A percentile compares a stretch with the other conserved stretches of the same genome.
phyloP scores from a whole-genome alignment of 2,797 vertebrate species.

The Smutsia temminckii region DNA sequence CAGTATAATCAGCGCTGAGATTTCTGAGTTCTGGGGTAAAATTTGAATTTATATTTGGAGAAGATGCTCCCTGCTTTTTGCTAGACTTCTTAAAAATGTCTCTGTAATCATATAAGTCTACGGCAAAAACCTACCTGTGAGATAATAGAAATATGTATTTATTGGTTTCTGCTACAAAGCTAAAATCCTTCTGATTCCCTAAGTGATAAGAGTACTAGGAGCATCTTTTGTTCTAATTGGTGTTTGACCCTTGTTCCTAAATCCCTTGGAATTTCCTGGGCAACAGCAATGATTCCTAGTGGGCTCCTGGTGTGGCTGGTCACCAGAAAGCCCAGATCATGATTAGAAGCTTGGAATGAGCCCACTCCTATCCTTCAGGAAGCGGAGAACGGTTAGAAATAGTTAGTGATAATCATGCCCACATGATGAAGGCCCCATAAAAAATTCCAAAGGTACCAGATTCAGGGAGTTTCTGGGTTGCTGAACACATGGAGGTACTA shows the following conservation, averaged over 20 bases:
- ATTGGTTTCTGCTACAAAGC: not conserved
- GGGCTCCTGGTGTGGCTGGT: not conserved
- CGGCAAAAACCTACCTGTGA: not conserved
- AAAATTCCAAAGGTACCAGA: not conserved
- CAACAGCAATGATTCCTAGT: not conserved
- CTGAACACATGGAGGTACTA: not conserved
- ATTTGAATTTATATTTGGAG: constrained; percentile 17
- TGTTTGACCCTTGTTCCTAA: not conserved
- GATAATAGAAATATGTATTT: not conserved
- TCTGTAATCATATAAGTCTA: not conserved
- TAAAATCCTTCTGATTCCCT: not conserved
- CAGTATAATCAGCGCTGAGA: not conserved
- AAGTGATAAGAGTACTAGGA: not conserved
- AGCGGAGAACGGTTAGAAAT: not conserved
- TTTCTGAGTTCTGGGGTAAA: not conserved
- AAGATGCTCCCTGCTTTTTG: not conserved
- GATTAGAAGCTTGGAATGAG: not conserved
- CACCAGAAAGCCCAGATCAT: not conserved
- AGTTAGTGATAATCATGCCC: not conserved
- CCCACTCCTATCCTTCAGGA: not conserved
- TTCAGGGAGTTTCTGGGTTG: not conserved
- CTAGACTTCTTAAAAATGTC: constrained; percentile 12
- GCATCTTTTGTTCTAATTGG: not conserved
- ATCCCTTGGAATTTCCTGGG: not conserved
- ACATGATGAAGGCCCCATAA: not conserved